Base-by-base conservation (phyloP, 2,113 vertebrate genomes). In the Thalassoma bifasciatum region DNA sequence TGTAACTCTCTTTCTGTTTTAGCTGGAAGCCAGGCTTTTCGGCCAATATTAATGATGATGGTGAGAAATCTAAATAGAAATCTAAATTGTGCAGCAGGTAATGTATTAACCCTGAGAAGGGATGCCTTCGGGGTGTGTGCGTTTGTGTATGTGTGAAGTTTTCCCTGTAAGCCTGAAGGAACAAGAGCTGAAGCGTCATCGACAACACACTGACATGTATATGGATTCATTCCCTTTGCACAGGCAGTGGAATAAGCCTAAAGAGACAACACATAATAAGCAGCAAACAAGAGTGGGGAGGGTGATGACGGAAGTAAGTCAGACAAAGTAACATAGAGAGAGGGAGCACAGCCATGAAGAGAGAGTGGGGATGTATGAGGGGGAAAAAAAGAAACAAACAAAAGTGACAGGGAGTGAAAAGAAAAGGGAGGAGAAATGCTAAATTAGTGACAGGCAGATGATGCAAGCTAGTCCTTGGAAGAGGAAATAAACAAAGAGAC, bases 361-460 rank as follows among this genome's bases (percentile, higher is more conserved):
- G 57, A 79, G 77, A 10, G 22, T 47, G 64, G 54, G 74, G 74
- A 78, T 23, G 23, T 11, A 68, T 24, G 30, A 30, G 65, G 21
- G 6, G 6, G 23, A 23, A 19, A 64, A 77, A 57, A 64, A 46
- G 44, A 19, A 46, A 78, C 37, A 70, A 37, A 81, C 30, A 30
- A 30, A 40, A 51, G 53, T 23, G 37, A 82, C 58, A 82, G 73
- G 21, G 5, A 53, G 60, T 65, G 50, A 72, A 79, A 11, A 50
- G 69, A 64, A 49, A 71, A 40, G 54, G 66, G 75, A 77, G 58
- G 67, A 58, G 38, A 34, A 62, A 60, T 19, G 17, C 50, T 75
- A 77, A 83, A 79, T 85, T 63, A 66, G 72, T 81, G 54, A 77
- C 52, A 72, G 68, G 79, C 61, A 71, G 86, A 83, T 87, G 86